Evolutionary conservation across 2,888 invertebrate species (phyloP).

Genomic region (Atherix ibis): DNA sequence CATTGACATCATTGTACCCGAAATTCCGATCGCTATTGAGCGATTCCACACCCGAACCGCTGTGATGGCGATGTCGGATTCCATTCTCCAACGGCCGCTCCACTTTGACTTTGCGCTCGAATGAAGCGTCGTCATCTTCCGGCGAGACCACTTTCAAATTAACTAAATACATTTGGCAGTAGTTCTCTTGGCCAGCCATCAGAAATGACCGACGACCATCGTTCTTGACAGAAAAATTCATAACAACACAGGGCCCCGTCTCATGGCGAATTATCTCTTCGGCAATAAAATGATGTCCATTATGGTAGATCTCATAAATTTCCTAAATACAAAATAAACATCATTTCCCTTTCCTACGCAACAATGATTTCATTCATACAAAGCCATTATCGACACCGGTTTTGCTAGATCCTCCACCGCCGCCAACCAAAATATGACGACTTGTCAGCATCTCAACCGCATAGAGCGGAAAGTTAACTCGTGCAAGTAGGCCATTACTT

Average conservation of each 20-base stretch:
- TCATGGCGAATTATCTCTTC: constrained; percentile 81
- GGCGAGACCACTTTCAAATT: constrained; percentile 41
- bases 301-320: constrained; percentile 79
- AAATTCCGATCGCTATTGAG: constrained; percentile 13
- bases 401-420: constrained; percentile 92
- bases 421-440: constrained; percentile 87
- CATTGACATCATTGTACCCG: constrained; percentile 15
- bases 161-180: constrained; percentile 72
- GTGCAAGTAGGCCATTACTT: constrained; percentile 59
- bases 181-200: constrained; percentile 83
- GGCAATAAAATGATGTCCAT: constrained; percentile 67
- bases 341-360: too few species aligned
- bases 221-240: constrained; percentile 71
- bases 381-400: constrained; percentile 96
- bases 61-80: constrained; percentile 16
- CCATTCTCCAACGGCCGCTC: constrained; percentile 25
- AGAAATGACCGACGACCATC: constrained; percentile 60
- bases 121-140: constrained; percentile 34
- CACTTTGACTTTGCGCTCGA: constrained; percentile 21
- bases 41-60: constrained; percentile 23
- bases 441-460: constrained; percentile 79
- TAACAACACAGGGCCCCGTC: constrained; percentile 76
- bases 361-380: constrained; percentile 66
- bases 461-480: constrained; percentile 88
- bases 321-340: constrained; percentile 44